Evolutionary conservation across 2,797 vertebrate genomes (phyloP).

Genomic region (Austrolebias charrua): DNA sequence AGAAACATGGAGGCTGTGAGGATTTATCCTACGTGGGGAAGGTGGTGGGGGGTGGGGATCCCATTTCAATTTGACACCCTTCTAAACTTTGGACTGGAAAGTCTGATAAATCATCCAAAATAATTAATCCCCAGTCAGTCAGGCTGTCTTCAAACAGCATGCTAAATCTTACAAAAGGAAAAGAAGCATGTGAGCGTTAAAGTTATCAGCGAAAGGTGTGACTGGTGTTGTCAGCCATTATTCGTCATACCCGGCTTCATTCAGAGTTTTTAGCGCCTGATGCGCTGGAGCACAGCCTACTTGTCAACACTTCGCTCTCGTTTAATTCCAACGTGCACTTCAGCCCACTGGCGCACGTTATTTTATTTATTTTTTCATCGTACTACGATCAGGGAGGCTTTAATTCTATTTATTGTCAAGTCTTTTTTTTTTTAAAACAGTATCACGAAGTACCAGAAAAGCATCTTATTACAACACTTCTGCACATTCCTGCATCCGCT

Average conservation of each 20-base stretch:
- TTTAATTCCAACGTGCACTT: conserved; percentile 60
- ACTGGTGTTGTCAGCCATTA: conserved; percentile 81
- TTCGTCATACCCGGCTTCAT: conserved; percentile 80
- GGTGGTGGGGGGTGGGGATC: conserved; percentile 46
- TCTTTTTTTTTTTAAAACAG: conserved; percentile 27
- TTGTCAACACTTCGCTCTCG: conserved; percentile 73
- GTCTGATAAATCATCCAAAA: conserved; percentile 81
- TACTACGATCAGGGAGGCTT: conserved; percentile 29
- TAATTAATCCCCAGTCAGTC: conserved; percentile 84
- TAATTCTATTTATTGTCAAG: conserved; percentile 45
- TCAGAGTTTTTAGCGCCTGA: conserved; percentile 76
- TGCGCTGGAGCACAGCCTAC: conserved; percentile 71
- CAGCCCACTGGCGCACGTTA: conserved; percentile 33
- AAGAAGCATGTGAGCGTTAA: conserved; percentile 71
- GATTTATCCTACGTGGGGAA: conserved; percentile 41
- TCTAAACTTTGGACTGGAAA: conserved; percentile 75
- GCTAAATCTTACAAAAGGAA: conserved; percentile 76
- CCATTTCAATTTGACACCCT: conserved; percentile 75
- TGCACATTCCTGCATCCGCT: conserved; percentile 28
- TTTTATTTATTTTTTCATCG: conserved; percentile 12
- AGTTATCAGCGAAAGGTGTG: conserved; percentile 80
- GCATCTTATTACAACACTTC: conserved; percentile 51
- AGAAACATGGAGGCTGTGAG: conserved; percentile 45
- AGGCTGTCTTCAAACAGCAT: conserved; percentile 75
- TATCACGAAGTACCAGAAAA: conserved; percentile 46